Evolutionary conservation across 2,797 vertebrate genomes (phyloP), one percentile per base, ranked within the genome.

Genomic region (Arctocebus calabarensis): DNA sequence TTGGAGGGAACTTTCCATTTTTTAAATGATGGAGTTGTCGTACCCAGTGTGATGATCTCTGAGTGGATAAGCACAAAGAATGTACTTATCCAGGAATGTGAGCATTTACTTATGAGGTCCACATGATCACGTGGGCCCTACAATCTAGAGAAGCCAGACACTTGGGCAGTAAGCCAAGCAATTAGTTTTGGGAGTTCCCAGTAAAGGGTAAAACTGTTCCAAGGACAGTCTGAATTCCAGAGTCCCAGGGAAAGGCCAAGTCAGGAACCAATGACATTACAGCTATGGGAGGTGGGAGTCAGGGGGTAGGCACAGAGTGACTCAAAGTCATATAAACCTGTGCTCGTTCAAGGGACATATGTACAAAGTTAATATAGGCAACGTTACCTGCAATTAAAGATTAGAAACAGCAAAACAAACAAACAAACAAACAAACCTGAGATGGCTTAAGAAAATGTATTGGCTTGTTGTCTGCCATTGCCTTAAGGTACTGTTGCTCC

Each of bases 181-280:
- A 57, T 61, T 92, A 6, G 9, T 82, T 95, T 89, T 84, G 75
- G 62, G 81, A 90, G 59, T 64, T 94, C 71, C 84, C 64, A 87
- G 8, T 43, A 78, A 68, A n/a, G 14, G 22, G 7, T 27, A 64
- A 66, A 94, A 43, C 3, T 66, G 37, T 83, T 71, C 45, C 73
- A 62, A 86, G 27, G 37, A 8, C 19, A 71, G 48, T 92, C 61
- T 78, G 40, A 89, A 92, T 88, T 82, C 66, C 37, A 70, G 78
- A 87, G 89, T 95, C 52, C 12, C 73, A 27, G 12, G 25, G 29
- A 74, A 95, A 68, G 84, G 57, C 70, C 32, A 27, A 79, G 9
- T 74, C 57, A 79, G 68, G 20, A 92, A 55, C 70, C 32, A 73
- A 91, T 0, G 9, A 70, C 45, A 43, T 29, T 40, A 73, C 0